Base-by-base conservation (phyloP, 2,888 invertebrate genomes). In the Erebia aethiops region DNA sequence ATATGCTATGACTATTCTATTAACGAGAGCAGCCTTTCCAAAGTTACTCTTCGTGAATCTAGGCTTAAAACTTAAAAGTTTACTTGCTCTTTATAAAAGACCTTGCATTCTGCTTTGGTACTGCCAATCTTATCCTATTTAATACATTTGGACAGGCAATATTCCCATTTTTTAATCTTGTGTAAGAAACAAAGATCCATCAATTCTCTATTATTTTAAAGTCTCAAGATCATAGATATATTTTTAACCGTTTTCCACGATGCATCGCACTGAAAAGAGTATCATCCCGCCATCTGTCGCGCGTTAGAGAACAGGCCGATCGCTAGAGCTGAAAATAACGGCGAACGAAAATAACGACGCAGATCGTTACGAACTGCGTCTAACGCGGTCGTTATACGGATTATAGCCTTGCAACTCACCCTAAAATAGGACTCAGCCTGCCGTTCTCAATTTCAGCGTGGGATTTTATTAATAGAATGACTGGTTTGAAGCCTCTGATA, bases 331-430 rank as follows among this genome's bases (percentile, higher is more conserved):
- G 75, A 75, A 78, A 78, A 76, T 87, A 87, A 88, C 87, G 88
- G 77, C 80, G 81, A 87, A 84, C 88, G 86, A 84, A 80, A 87
- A 87, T 89, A 90, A 88, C 88, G 89, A 81, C 80, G 79, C 74
- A 75, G 80, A n/a, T 72, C 35, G 61, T 82, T 81, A 81, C 82
- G 82, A 77, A 80, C 82, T 81, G 78, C 82, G 81, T 80, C 79
- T 82, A 81, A 77, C 82, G 77, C 76, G 73, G 74, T 74, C 78
- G 75, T 75, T 77, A 79, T 74, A 73, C 72, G 71, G 70, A 74
- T 76, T 74, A 75, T 75, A 79, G 75, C 77, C 78, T 78, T 78
- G 78, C 77, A 72, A 73, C 76, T 78, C 82, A 81, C 80, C 81
- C 86, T 74, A 78, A 85, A 85, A 86, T 86, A 88, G 82, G 78